phyloP scores from a whole-genome alignment of 1,140 invertebrate genomes.

The Chelonus insularis region DNA sequence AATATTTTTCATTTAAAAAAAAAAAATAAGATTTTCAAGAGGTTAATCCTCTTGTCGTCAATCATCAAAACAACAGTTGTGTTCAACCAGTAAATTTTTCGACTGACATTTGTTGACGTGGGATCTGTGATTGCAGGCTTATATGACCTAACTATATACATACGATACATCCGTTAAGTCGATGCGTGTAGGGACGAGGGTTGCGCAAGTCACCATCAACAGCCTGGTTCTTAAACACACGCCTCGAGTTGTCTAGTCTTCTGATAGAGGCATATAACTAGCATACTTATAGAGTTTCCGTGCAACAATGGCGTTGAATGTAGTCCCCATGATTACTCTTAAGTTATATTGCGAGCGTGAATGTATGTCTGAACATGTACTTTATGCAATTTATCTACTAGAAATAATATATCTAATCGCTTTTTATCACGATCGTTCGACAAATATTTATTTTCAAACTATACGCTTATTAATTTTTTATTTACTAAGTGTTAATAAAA shows the following conservation, averaged over 20 bases:
- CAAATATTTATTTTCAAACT: no score
- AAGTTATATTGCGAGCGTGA: not conserved
- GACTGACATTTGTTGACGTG: conserved; percentile 12
- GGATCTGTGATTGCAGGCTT: conserved; percentile 7
- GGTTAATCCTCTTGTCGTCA: not conserved
- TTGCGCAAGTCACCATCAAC: conserved; percentile 14
- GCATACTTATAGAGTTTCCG: not conserved
- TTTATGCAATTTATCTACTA: not conserved
- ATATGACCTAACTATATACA: conserved; percentile 1
- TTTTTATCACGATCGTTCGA: not conserved
- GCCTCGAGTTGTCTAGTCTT: not conserved
- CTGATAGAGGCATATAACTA: not conserved
- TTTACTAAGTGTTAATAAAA: not conserved
- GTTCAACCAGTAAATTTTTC: not conserved
- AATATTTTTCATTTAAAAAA: not conserved
- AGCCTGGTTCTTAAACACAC: not conserved
- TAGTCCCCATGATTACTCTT: not conserved
- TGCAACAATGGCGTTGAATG: not conserved
- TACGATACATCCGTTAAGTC: conserved; percentile 13
- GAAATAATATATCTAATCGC: not conserved
- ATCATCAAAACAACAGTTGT: conserved; percentile 1
- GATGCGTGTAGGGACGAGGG: conserved; percentile 7
- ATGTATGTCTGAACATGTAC: not conserved
- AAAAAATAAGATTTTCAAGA: not conserved
- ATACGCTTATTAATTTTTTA: not conserved